Evolutionary conservation across 2,888 invertebrate genomes (phyloP).

Genomic region (Mesoligia furuncula): DNA sequence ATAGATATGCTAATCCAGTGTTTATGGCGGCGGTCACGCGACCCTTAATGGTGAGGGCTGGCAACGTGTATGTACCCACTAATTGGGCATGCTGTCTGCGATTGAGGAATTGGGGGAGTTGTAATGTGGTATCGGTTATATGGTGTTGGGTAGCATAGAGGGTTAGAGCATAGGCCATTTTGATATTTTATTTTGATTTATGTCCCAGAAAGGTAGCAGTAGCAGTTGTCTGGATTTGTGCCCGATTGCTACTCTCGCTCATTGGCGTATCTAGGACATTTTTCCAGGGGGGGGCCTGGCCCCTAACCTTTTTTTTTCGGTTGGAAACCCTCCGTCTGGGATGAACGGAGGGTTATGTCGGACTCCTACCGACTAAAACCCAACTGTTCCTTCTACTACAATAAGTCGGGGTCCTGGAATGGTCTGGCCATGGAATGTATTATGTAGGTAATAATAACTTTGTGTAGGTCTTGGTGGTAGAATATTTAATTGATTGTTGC

Average conservation of each 20-base stretch:
- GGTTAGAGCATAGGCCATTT: neutral
- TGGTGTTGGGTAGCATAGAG: neutral
- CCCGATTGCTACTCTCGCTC: neutral
- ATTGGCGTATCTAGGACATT: too few species aligned
- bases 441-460: too few species aligned
- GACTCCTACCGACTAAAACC: too few species aligned
- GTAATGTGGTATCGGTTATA: conserved; percentile 14
- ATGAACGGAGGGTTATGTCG: too few species aligned
- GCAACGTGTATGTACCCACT: conserved; percentile 50
- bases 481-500: too few species aligned
- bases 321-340: too few species aligned
- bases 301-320: too few species aligned
- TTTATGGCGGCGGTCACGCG: conserved; percentile 70
- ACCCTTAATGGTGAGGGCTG: conserved; percentile 49
- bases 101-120: conserved; percentile 48
- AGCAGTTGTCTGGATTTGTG: neutral
- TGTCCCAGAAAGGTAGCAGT: neutral
- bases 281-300: too few species aligned
- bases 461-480: too few species aligned
- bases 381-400: too few species aligned
- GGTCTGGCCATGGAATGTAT: too few species aligned
- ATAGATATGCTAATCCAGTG: conserved; percentile 71
- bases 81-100: conserved; percentile 55
- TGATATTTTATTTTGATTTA: neutral
- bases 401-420: too few species aligned